These are phyloP conservation scores for Catostylus mosaicus DNA, from an alignment of 30 jellyfish, hydroid and myxozoan genomes.

Conservation along the genomic window DNA sequence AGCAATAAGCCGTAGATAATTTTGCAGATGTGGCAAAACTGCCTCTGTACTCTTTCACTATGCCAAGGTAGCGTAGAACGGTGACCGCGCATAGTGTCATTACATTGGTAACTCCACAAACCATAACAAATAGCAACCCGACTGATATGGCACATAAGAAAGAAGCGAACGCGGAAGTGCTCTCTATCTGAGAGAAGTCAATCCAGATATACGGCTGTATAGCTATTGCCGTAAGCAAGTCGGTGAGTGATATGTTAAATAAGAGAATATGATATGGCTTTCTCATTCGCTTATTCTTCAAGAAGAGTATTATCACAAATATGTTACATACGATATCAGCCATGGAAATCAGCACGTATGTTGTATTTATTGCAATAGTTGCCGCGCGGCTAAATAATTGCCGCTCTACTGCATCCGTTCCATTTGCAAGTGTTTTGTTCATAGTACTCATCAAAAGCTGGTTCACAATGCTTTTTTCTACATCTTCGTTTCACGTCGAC, in stretches of 20 bases:
- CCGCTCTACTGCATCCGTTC: neutral
- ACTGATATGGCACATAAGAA: slow-evolving; percentile 8
- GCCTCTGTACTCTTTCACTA: neutral
- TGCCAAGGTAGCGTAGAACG: neutral
- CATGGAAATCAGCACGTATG: neutral
- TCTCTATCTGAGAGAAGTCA: neutral
- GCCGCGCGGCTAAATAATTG: neutral
- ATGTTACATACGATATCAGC: neutral
- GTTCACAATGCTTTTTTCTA: too few species aligned
- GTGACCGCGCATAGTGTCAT: neutral
- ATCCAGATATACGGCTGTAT: slow-evolving; percentile 13
- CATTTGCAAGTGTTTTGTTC: neutral
- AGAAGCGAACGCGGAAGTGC: neutral
- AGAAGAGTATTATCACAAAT: neutral
- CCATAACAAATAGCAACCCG: neutral
- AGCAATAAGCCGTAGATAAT: neutral
- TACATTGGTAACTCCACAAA: neutral
- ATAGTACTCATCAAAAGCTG: neutral
- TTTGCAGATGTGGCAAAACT: neutral
- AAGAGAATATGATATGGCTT: neutral
- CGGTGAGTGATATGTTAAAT: neutral
- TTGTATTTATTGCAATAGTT: neutral
- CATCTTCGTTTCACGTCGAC: too few species aligned
- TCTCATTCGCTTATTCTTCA: neutral
- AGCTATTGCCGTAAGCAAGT: neutral